phyloP scores from a whole-genome alignment of 2,113 vertebrate genomes.

The Leptosomus discolor region DNA sequence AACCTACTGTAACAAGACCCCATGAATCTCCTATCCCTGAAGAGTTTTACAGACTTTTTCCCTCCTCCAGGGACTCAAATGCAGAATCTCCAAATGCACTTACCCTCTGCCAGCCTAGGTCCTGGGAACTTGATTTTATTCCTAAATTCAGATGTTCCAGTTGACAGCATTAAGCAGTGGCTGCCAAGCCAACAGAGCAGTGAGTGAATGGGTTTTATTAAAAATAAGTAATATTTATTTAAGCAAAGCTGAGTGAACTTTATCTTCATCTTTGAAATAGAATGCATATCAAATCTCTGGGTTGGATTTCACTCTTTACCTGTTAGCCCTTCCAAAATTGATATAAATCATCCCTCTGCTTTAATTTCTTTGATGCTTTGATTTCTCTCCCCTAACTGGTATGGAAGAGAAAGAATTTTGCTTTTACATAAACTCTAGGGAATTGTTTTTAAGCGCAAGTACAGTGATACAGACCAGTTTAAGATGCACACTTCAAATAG shows the following conservation, averaged over 20 bases:
- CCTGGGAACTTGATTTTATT: slow-evolving; percentile 70
- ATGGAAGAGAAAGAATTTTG: background rate
- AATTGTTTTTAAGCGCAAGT: background rate
- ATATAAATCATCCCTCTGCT: background rate
- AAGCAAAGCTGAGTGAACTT: background rate
- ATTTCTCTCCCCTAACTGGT: background rate
- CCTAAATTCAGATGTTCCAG: slow-evolving; percentile 61
- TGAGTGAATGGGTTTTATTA: slow-evolving; percentile 34
- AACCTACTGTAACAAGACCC: background rate
- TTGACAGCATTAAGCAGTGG: slow-evolving; percentile 36
- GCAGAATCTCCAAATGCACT: slow-evolving; percentile 38
- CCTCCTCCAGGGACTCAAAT: slow-evolving; percentile 4
- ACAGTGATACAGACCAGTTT: background rate
- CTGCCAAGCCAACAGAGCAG: slow-evolving; percentile 52
- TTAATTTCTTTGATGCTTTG: background rate
- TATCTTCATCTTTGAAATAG: background rate
- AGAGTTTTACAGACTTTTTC: slow-evolving; percentile 28
- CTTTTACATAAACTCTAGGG: background rate
- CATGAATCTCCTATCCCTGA: slow-evolving; percentile 3
- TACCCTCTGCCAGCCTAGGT: slow-evolving; percentile 64
- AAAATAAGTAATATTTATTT: background rate
- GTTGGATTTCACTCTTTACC: background rate
- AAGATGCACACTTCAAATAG: background rate
- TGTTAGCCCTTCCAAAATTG: background rate
- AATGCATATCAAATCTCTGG: background rate